Evolutionary conservation across 2,113 vertebrate species (phyloP).

Genomic region (Sarotherodon lohbergeri): DNA sequence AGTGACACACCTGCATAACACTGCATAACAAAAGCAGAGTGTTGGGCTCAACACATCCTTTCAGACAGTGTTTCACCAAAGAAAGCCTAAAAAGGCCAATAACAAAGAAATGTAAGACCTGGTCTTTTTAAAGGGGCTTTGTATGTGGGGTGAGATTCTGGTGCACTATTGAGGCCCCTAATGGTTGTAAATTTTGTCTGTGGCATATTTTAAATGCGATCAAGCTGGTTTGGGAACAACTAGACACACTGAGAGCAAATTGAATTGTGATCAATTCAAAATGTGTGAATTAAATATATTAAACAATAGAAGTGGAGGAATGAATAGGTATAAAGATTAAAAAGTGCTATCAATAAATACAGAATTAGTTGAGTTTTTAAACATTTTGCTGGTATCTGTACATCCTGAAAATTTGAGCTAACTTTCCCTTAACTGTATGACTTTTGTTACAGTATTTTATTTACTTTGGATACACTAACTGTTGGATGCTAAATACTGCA

Average conservation of each 20-base stretch:
- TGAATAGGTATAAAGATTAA: not conserved
- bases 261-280: not conserved
- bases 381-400: accelerated
- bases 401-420: not conserved
- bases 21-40: not conserved
- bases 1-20: not conserved
- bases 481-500: not conserved
- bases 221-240: accelerated
- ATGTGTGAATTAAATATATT: not conserved
- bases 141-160: not conserved
- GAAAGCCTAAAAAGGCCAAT: not conserved
- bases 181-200: not conserved
- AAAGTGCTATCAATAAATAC: accelerated
- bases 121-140: not conserved
- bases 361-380: accelerated
- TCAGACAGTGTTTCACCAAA: not conserved
- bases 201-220: not conserved
- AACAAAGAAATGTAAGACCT: not conserved
- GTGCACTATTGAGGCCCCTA: not conserved
- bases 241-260: accelerated
- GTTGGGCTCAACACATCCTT: not conserved
- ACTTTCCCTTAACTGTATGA: not conserved
- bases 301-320: not conserved
- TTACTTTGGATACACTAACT: not conserved
- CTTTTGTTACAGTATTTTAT: not conserved